These are phyloP conservation scores for Tylochromis polylepis DNA, from an alignment of 2,113 vertebrate species.

Conservation along the genomic window DNA sequence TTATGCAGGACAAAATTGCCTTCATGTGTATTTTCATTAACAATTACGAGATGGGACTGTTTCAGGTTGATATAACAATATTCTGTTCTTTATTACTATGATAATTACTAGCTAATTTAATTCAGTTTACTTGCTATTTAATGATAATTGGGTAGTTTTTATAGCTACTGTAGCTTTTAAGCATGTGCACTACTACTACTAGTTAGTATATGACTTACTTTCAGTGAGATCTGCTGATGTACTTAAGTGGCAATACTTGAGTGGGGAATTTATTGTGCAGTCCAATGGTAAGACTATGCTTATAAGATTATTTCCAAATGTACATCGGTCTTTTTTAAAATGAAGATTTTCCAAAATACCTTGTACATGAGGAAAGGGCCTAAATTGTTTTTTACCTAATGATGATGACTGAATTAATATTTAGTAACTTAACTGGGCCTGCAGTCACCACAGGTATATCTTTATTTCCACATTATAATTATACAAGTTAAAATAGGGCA, in stretches of 20 bases:
- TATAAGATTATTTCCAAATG: not conserved
- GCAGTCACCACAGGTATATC: no score
- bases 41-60: not conserved
- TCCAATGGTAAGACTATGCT: not conserved
- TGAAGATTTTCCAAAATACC: not conserved
- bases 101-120: not conserved
- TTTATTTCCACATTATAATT: not conserved
- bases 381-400: no score
- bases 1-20: not conserved
- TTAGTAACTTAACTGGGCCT: no score
- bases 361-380: no score
- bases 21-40: not conserved
- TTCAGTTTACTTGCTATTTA: not conserved
- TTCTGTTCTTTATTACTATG: not conserved
- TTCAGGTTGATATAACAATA: not conserved
- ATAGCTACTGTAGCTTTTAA: not conserved
- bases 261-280: not conserved
- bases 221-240: not conserved
- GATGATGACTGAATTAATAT: no score
- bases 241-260: not conserved
- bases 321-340: not conserved
- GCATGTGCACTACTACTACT: not conserved
- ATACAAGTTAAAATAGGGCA: not conserved
- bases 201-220: not conserved
- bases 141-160: not conserved